Percentiles rank a stretch among this genome's conserved stretches.
These are phyloP conservation scores for Papilio polytes DNA, from an alignment of 1,140 invertebrate genomes.

Conservation along the genomic window DNA sequence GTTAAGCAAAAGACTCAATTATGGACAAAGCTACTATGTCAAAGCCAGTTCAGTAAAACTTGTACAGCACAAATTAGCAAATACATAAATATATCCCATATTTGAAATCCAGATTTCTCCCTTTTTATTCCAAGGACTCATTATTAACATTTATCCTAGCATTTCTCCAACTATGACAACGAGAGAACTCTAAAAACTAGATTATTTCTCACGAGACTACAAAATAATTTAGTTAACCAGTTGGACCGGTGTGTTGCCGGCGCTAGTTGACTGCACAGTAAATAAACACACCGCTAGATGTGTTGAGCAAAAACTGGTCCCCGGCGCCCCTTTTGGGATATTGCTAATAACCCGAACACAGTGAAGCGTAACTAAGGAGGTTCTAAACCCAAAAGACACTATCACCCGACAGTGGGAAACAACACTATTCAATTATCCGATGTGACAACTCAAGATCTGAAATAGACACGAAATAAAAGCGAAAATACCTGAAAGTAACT, in stretches of 20 bases:
- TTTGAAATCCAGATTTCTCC: background rate
- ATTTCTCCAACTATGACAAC: background rate
- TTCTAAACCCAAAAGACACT: background rate
- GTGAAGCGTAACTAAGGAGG: background rate
- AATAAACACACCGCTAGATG: constrained; percentile 17
- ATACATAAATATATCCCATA: background rate
- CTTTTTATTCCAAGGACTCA: background rate
- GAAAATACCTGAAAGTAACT: no score
- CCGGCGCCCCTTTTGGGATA: constrained; percentile 18
- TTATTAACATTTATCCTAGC: background rate
- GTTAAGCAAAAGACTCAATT: background rate
- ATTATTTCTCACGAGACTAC: constrained; percentile 13
- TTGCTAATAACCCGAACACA: background rate
- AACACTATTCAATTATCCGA: no score
- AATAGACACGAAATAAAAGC: no score
- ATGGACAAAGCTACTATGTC: background rate
- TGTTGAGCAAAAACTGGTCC: background rate
- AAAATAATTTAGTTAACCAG: constrained; percentile 18
- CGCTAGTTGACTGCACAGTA: background rate
- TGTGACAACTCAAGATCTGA: no score
- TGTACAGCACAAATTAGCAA: background rate
- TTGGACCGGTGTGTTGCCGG: constrained; percentile 9
- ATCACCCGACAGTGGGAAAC: no score
- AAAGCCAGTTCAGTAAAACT: background rate
- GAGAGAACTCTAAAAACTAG: constrained; percentile 25